These are phyloP conservation scores for Caenorhabditis doughertyi DNA, from an alignment of 2,888 invertebrate species.

Conservation along the genomic window DNA sequence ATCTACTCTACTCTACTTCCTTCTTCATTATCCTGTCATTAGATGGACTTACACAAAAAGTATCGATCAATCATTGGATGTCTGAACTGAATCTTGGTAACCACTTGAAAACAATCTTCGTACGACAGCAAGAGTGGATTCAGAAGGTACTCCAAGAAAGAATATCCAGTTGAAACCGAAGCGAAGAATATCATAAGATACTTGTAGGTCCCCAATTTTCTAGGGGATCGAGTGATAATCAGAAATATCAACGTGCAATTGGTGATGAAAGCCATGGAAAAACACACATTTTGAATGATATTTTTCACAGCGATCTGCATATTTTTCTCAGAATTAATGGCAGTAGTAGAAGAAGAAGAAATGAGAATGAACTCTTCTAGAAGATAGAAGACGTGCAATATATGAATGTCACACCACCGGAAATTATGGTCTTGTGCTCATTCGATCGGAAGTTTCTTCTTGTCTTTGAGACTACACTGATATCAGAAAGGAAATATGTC, in stretches of 20 bases:
- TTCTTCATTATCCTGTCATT: no score
- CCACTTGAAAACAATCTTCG: slow-evolving; percentile 39
- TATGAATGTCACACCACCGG: neutral
- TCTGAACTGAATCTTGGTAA: slow-evolving; percentile 5
- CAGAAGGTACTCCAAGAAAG: slow-evolving; percentile 12
- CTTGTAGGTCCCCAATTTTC: slow-evolving; percentile 48
- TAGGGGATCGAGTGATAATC: slow-evolving; percentile 24
- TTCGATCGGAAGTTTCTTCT: slow-evolving; percentile 14
- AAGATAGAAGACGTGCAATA: neutral
- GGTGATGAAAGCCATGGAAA: slow-evolving; percentile 19
- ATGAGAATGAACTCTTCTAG: neutral
- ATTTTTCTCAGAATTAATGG: neutral
- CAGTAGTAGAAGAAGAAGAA: slow-evolving; percentile 2
- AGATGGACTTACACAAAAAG: slow-evolving; percentile 22
- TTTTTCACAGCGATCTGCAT: slow-evolving; percentile 18
- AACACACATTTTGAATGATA: slow-evolving; percentile 8
- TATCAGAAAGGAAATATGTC: no score
- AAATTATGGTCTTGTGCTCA: slow-evolving; percentile 5
- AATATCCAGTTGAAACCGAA: slow-evolving; percentile 18
- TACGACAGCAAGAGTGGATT: slow-evolving; percentile 15
- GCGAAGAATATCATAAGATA: slow-evolving; percentile 52
- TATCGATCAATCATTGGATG: slow-evolving; percentile 19
- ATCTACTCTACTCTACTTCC: no score
- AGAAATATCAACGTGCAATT: slow-evolving; percentile 17
- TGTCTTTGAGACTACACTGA: no score